phyloP scores from a whole-genome alignment of 2,113 vertebrate species.

The Turdus rufiventris region DNA sequence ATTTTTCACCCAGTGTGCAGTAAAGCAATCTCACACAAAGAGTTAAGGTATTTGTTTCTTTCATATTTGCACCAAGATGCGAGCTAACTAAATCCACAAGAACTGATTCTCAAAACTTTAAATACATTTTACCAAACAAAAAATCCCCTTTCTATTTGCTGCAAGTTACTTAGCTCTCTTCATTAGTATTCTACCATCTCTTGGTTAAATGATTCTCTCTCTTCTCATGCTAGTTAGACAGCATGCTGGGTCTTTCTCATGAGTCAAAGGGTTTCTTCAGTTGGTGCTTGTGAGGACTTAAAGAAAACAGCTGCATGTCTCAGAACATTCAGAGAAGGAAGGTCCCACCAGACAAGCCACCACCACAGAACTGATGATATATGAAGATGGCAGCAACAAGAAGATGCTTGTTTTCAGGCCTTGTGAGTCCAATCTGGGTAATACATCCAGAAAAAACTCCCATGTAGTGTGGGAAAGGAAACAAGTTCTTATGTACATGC shows the following conservation, averaged over 20 bases:
- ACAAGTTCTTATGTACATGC: not conserved
- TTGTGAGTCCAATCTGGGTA: accelerated
- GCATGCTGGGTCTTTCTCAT: not conserved
- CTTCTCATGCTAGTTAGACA: not conserved
- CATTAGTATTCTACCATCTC: not conserved
- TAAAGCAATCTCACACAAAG: not conserved
- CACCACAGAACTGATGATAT: accelerated
- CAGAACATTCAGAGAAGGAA: not conserved
- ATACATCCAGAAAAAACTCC: not conserved
- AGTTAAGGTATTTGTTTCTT: not conserved
- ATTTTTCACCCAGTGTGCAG: not conserved
- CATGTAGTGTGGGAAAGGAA: not conserved
- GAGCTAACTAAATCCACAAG: not conserved
- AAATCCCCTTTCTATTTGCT: not conserved
- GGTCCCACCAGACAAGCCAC: not conserved
- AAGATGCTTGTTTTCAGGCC: not conserved
- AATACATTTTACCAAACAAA: not conserved
- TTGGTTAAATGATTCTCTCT: not conserved
- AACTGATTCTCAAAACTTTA: not conserved
- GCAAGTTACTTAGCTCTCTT: not conserved
- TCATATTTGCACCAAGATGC: not conserved
- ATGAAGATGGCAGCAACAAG: not conserved
- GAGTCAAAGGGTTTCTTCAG: not conserved
- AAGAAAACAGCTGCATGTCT: not conserved
- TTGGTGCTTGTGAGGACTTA: not conserved